Evolutionary conservation across 1,140 invertebrate genomes (phyloP).

Genomic region (Drosophila ercepeae): DNA sequence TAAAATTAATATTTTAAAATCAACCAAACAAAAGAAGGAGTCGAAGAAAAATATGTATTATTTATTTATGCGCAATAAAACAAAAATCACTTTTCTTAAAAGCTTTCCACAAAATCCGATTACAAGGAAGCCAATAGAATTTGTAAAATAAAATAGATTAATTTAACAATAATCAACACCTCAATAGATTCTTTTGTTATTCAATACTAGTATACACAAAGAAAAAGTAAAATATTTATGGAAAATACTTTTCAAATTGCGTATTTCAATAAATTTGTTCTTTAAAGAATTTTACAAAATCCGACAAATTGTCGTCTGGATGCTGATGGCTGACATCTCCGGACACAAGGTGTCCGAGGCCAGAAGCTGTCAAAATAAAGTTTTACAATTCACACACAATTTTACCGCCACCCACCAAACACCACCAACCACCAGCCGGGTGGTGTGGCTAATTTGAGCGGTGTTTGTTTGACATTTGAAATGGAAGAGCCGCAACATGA

Average conservation of each 20-base stretch:
- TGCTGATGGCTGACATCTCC: conserved; percentile 34
- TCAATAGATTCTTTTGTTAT: background rate
- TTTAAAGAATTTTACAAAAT: background rate
- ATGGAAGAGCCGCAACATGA: conserved; percentile 67
- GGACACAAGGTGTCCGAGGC: conserved; percentile 59
- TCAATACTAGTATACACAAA: background rate
- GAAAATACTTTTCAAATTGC: background rate
- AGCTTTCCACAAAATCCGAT: background rate
- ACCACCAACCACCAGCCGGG: conserved; percentile 1
- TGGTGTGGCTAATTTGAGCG: conserved; percentile 70
- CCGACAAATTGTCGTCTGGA: conserved; percentile 17
- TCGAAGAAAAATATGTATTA: background rate
- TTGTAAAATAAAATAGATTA: background rate
- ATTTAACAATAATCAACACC: background rate
- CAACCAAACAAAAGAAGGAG: background rate
- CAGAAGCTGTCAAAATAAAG: conserved; percentile 79
- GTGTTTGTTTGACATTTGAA: conserved; percentile 72
- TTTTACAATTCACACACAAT: conserved; percentile 69
- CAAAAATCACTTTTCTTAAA: background rate
- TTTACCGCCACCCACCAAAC: conserved; percentile 16
- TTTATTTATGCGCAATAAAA: background rate
- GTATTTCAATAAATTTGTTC: background rate
- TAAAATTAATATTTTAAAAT: background rate
- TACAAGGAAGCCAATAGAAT: background rate
- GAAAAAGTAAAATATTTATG: background rate